Evolutionary conservation across 1,140 invertebrate species (phyloP), one percentile per base, ranked within the genome.

Genomic region (Pogonomyrmex barbatus): DNA sequence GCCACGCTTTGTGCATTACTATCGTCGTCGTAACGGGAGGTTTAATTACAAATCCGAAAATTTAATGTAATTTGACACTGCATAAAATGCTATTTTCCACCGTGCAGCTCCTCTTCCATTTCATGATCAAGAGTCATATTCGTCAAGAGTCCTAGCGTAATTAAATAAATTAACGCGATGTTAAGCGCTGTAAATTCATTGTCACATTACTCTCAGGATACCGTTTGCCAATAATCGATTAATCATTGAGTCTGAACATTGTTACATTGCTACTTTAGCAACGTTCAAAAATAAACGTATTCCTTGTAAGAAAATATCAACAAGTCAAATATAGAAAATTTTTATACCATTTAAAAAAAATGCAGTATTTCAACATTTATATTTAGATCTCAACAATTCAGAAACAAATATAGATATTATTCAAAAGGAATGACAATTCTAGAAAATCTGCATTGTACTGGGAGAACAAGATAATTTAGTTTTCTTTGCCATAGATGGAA

Each of bases 21-120:
- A 83, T 83, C 68, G 79, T 58, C 12, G 65, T 75, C 17, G 68
- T 75, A 75, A 73, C 56, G 24, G 36, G 68, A 42, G 45, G 42
- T 83, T 83, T 75, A 83, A 83, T 83, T 83, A 83, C 79, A 30
- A 30, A 6, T 42, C 68, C 68, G 79, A 83, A 81, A 81, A 83
- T 83, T 83, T 83, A 83, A 83, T 73, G 68, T 83, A 83, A 83
- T 83, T 83, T 83, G 79, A 83, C 79, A 83, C 68, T 60, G 68
- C 17, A 71, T 83, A 75, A 83, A 83, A 83, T 56, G 68, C n/a
- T 73, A 73, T 83, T 83, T 75, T 60, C 42, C 78, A 47, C 24
- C 79, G 12, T 45, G 47, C 17, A 47, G 14, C 39, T 6, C 24
- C 50, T 9, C 65, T 56, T 81, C 47, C 50, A 60, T 83, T 73